Evolutionary conservation across 2,797 vertebrate genomes (phyloP).

Genomic region (Amniataba percoides): DNA sequence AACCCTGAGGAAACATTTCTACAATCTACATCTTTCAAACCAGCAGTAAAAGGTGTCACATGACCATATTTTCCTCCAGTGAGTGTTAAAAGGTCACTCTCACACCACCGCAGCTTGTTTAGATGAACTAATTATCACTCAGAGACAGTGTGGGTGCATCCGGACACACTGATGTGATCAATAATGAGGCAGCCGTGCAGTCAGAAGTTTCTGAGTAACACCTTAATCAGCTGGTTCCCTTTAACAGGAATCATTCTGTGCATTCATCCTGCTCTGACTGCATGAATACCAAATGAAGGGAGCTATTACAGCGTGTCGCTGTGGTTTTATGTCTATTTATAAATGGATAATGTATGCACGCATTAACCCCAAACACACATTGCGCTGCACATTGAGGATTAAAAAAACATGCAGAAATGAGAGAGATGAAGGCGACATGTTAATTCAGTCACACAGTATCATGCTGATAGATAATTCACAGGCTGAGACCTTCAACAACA

Average conservation of each 20-base stretch:
- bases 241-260: background rate
- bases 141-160: too few relatives aligned
- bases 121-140: background rate
- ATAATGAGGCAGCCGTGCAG: too few relatives aligned
- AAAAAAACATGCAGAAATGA: background rate
- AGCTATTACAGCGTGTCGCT: background rate
- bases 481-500: background rate
- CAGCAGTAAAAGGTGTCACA: too few relatives aligned
- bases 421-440: background rate
- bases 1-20: background rate
- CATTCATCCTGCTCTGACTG: background rate
- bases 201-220: background rate
- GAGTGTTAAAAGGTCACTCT: background rate
- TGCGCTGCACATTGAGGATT: background rate
- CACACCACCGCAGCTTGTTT: background rate
- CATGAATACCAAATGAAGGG: background rate
- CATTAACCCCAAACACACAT: background rate
- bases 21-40: background rate
- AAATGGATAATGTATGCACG: background rate
- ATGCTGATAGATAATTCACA: background rate
- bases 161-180: too few relatives aligned
- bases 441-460: background rate
- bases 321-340: background rate
- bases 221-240: background rate
- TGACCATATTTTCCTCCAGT: background rate